Evolutionary conservation across 92 coral and sea anemone species (phyloP).

Genomic region (Scolanthus callimorphus): DNA sequence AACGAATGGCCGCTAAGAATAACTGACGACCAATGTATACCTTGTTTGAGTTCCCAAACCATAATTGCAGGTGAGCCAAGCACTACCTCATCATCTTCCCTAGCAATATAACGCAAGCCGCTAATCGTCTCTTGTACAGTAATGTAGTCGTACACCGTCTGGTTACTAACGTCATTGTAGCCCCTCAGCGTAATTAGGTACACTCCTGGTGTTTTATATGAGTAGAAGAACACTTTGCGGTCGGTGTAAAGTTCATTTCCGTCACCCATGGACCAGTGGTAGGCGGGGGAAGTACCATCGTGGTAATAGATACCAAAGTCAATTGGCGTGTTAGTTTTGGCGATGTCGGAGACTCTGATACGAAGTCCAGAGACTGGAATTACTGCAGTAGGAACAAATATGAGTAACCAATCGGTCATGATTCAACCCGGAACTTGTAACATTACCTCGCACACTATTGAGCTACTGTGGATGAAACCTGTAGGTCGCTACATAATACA

Average conservation of each 20-base stretch:
- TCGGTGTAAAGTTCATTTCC: slow-evolving; percentile 3
- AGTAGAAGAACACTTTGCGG: slow-evolving; percentile 4
- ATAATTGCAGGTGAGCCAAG: slow-evolving; percentile 3
- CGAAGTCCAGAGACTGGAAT: slow-evolving; percentile 16
- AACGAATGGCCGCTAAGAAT: not conserved
- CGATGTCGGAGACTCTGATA: slow-evolving; percentile 3
- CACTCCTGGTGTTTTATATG: slow-evolving; percentile 19
- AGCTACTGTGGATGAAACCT: too few species aligned
- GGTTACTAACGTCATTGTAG: slow-evolving; percentile 13
- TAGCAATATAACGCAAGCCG: slow-evolving; percentile 2
- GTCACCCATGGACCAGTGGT: slow-evolving; percentile 25
- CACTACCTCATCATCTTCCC: not conserved
- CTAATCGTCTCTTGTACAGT: slow-evolving; percentile 15
- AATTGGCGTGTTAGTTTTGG: not conserved
- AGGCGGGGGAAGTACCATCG: slow-evolving; percentile 23
- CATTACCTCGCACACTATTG: too few species aligned
- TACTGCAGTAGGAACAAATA: slow-evolving; percentile 3
- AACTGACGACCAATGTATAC: slow-evolving; percentile 6
- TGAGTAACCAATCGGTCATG: too few species aligned
- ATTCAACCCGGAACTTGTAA: too few species aligned
- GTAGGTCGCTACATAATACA: too few species aligned
- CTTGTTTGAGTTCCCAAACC: slow-evolving; percentile 21
- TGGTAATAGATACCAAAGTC: slow-evolving; percentile 17
- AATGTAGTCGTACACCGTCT: slow-evolving; percentile 4
- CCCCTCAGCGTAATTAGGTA: slow-evolving; percentile 15